phyloP scores from a whole-genome alignment of 2,888 invertebrate genomes.

The Ametastegia equiseti region DNA sequence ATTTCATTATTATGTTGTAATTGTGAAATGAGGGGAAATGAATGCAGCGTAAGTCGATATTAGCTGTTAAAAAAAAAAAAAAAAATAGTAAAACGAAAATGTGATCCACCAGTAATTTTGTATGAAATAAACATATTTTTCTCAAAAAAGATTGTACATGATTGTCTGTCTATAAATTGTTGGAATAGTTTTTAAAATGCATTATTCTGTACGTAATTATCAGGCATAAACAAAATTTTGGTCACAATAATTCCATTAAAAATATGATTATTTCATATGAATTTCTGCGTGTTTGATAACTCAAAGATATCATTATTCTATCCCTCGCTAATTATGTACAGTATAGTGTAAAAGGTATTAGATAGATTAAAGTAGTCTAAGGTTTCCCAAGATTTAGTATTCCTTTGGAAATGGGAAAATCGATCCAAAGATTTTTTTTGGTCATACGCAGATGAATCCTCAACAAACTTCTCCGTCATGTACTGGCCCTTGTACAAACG shows the following conservation, averaged over 20 bases:
- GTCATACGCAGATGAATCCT: slow-evolving; percentile 58
- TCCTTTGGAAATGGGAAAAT: slow-evolving; percentile 37
- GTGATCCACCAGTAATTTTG: slow-evolving; percentile 44
- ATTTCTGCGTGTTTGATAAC: slow-evolving; percentile 32
- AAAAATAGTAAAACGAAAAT: slow-evolving; percentile 16
- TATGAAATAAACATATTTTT: slow-evolving; percentile 60
- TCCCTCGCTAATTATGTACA: slow-evolving; percentile 55
- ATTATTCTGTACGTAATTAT: slow-evolving; percentile 59
- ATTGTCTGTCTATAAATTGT: slow-evolving; percentile 43
- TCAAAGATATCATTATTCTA: neutral
- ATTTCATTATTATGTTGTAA: neutral
- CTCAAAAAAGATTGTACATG: slow-evolving; percentile 44
- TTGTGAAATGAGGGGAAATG: neutral
- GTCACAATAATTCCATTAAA: slow-evolving; percentile 27
- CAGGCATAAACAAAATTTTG: neutral
- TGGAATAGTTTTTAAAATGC: slow-evolving; percentile 53
- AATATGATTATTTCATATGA: slow-evolving; percentile 59
- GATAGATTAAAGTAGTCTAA: neutral
- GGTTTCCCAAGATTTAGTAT: neutral
- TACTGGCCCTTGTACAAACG: slow-evolving; percentile 66
- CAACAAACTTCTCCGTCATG: slow-evolving; percentile 57
- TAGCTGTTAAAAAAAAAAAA: neutral
- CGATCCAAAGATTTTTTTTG: slow-evolving; percentile 50
- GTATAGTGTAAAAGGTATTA: slow-evolving; percentile 51
- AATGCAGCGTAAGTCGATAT: neutral